These are phyloP conservation scores for Anguilla megastoma DNA, from an alignment of 2,797 vertebrate species.

Conservation along the genomic window DNA sequence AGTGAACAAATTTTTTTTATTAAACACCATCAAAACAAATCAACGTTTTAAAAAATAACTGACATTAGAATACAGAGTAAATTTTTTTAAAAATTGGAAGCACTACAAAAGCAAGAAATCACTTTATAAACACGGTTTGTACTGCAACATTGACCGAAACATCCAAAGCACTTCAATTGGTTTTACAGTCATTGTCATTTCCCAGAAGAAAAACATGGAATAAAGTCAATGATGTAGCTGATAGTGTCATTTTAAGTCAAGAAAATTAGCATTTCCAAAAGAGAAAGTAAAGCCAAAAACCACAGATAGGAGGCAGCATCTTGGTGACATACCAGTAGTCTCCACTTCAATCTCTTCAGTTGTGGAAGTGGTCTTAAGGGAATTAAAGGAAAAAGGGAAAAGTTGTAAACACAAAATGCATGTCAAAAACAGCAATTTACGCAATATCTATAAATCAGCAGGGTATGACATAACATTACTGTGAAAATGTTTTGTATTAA, in stretches of 20 bases:
- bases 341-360: constrained; percentile 84
- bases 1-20: neutral
- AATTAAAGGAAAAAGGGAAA: constrained; percentile 87
- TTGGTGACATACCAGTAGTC: constrained; percentile 86
- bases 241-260: neutral
- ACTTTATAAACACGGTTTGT: neutral
- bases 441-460: neutral
- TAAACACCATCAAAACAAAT: constrained; percentile 19
- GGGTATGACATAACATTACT: neutral
- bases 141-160: neutral
- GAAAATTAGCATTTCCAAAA: constrained; percentile 58
- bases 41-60: neutral
- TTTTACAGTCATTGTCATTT: constrained; percentile 25
- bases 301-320: constrained; percentile 78
- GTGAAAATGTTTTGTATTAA: neutral
- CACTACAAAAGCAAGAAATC: constrained; percentile 18
- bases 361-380: constrained; percentile 88
- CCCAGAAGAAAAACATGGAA: constrained; percentile 31
- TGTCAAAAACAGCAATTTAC: constrained; percentile 44
- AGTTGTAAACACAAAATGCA: constrained; percentile 80
- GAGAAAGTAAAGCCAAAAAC: constrained; percentile 50
- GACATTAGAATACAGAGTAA: neutral
- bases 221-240: neutral
- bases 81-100: neutral
- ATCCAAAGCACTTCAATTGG: constrained; percentile 10